These are phyloP conservation scores for Hydriomena furcata DNA, from an alignment of 2,888 invertebrate species.

Conservation along the genomic window DNA sequence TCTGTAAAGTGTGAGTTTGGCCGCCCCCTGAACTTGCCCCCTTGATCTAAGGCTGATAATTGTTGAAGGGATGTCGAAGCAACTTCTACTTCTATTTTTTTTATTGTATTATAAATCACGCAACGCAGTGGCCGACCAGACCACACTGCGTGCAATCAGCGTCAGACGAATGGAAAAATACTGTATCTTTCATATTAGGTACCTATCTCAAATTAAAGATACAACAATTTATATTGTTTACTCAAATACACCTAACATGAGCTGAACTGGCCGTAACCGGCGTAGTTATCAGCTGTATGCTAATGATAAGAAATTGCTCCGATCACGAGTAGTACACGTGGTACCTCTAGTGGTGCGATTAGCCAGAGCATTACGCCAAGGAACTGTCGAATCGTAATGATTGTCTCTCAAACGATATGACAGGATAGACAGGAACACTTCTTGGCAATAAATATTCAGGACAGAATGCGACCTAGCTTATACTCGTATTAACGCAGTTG, in stretches of 20 bases:
- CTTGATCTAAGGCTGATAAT: no score
- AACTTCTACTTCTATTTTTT: no score
- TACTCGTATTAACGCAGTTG: no score
- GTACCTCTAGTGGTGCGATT: conserved; percentile 45
- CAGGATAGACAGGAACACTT: no score
- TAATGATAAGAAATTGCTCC: conserved; percentile 67
- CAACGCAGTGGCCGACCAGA: neutral
- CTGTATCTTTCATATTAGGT: conserved; percentile 25
- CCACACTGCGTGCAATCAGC: conserved; percentile 21
- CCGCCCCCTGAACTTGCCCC: no score
- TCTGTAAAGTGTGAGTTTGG: no score
- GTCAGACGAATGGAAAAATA: conserved; percentile 38
- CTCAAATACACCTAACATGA: conserved; percentile 47
- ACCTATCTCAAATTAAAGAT: conserved; percentile 38
- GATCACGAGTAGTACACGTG: conserved; percentile 66
- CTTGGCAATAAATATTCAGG: no score
- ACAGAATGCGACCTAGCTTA: no score
- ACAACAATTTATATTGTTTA: conserved; percentile 38
- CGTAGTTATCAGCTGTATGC: conserved; percentile 61
- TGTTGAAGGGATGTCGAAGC: no score
- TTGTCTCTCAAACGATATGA: no score
- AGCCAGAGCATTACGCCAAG: conserved; percentile 18
- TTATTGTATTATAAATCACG: no score
- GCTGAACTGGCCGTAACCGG: conserved; percentile 58
- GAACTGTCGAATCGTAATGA: no score